Conservation (phyloP, 2,797 vertebrate genomes). For the Otus scops region DNA sequence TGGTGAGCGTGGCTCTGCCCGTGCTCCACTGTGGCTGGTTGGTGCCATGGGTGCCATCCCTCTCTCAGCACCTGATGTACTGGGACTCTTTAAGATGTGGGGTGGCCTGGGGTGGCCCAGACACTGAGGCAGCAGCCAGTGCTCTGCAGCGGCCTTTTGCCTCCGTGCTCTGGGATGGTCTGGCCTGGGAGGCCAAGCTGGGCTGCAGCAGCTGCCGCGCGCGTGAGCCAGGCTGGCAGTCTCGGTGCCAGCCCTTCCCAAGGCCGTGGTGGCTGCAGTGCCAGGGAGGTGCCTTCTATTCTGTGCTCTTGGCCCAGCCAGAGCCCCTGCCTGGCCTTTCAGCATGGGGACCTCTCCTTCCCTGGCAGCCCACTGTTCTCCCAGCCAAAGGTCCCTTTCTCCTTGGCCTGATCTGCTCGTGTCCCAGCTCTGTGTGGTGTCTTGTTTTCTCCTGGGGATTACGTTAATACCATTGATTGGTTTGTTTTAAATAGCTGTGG, state of each 20-base stretch:
- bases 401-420: conserved; percentile 50
- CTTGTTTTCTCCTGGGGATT: conserved; percentile 66
- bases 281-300: not conserved
- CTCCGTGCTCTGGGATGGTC: accelerated
- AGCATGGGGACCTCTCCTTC: not conserved
- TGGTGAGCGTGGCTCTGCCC: not conserved
- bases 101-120: no score
- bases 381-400: conserved; percentile 38
- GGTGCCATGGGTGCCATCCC: not conserved
- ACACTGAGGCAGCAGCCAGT: not conserved
- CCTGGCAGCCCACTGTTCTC: not conserved
- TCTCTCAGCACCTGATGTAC: no score
- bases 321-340: not conserved
- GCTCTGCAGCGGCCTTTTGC: accelerated
- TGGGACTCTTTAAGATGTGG: no score
- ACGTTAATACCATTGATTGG: conserved; percentile 62
- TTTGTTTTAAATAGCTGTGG: conserved; percentile 69
- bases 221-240: not conserved
- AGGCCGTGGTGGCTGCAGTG: accelerated
- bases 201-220: not conserved
- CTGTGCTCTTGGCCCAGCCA: not conserved
- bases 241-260: accelerated
- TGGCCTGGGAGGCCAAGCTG: accelerated
- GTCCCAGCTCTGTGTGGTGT: conserved; percentile 12
- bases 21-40: not conserved